Percentiles rank a stretch among this genome's conserved stretches.
Evolutionary conservation across 53 echinoderm and acorn worm genomes (phyloP).

Genomic region (Mesocentrotus franciscanus): DNA sequence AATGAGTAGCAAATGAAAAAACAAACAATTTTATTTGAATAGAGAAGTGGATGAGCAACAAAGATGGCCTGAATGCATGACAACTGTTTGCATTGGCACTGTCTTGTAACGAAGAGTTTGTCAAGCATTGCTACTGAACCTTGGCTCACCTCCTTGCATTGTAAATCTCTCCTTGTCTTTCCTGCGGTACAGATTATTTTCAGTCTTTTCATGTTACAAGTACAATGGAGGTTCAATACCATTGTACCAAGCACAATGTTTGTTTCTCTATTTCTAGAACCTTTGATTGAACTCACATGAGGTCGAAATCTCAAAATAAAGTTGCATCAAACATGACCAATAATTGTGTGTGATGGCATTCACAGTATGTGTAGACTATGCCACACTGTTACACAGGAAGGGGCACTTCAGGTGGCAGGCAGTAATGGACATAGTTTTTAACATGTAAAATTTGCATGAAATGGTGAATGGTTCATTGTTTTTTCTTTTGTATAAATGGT

Average conservation of each 20-base stretch:
- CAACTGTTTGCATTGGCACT: not conserved
- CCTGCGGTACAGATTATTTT: not conserved
- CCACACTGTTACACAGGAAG: too few species aligned
- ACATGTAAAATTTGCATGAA: too few species aligned
- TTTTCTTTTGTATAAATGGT: too few species aligned
- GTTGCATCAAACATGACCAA: too few species aligned
- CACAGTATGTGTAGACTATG: too few species aligned
- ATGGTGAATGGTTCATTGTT: too few species aligned
- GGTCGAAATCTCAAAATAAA: not conserved
- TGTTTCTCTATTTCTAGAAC: not conserved
- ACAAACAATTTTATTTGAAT: not conserved
- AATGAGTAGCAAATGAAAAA: not conserved
- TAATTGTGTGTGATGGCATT: too few species aligned
- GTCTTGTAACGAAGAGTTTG: not conserved
- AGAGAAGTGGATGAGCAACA: not conserved
- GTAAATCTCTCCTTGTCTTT: not conserved
- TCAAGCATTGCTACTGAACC: not conserved
- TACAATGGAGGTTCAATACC: not conserved
- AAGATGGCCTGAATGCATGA: not conserved
- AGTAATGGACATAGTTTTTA: too few species aligned
- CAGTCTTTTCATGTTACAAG: not conserved
- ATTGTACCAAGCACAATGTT: not conserved
- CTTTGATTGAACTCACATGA: not conserved
- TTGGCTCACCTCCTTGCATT: not conserved
- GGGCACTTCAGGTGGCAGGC: too few species aligned